Percentiles rank a stretch among this genome's conserved stretches.
These are phyloP conservation scores for Drosophila seguyi DNA, from an alignment of 1,140 invertebrate species.

Conservation along the genomic window DNA sequence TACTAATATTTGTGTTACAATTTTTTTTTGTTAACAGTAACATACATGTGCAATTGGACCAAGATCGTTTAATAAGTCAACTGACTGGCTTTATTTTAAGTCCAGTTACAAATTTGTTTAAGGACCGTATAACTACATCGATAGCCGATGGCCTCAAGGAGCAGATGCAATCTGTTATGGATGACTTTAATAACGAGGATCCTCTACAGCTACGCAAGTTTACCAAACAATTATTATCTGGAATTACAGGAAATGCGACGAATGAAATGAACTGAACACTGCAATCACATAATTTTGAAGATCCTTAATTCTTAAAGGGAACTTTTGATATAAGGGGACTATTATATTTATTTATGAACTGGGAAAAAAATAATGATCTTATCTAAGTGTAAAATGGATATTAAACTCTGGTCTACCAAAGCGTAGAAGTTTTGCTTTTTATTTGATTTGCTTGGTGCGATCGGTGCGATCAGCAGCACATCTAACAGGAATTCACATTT, in stretches of 20 bases:
- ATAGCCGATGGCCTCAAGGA: slow-evolving; percentile 76
- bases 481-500: no score
- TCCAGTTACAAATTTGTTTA: slow-evolving; percentile 78
- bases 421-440: no score
- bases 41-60: slow-evolving; percentile 76
- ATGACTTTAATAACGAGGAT: slow-evolving; percentile 78
- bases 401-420: no score
- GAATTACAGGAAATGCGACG: slow-evolving; percentile 47
- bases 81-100: slow-evolving; percentile 74
- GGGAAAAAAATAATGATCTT: no score
- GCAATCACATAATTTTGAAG: no score
- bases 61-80: slow-evolving; percentile 63
- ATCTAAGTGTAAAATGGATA: no score
- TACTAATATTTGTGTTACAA: neutral
- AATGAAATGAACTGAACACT: neutral
- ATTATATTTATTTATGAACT: no score
- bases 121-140: slow-evolving; percentile 76
- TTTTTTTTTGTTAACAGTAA: slow-evolving; percentile 50
- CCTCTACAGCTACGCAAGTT: slow-evolving; percentile 70
- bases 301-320: no score
- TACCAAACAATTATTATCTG: slow-evolving; percentile 66
- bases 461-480: no score
- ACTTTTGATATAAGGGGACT: no score
- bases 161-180: slow-evolving; percentile 76
- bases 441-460: no score